Conservation (phyloP, 2,113 vertebrate genomes). For the Fregata magnificens region DNA sequence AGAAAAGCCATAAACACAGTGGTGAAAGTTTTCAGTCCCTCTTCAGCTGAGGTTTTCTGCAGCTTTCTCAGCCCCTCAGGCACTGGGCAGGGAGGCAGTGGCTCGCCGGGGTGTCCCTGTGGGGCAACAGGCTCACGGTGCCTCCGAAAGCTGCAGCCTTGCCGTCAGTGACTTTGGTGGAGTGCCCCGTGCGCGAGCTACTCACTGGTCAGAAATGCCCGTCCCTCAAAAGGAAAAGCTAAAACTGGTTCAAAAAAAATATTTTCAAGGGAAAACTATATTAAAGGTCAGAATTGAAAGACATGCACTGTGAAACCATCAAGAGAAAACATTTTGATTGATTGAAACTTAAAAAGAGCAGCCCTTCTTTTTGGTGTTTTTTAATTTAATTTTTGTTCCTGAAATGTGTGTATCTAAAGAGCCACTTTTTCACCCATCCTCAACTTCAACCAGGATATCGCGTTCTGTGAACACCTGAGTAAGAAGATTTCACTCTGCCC, state of each 20-base stretch:
- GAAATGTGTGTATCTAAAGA: neutral
- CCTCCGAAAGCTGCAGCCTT: neutral
- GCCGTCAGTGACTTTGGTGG: neutral
- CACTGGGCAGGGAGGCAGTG: neutral
- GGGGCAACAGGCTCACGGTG: neutral
- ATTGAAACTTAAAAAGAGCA: neutral
- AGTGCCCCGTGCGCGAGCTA: accelerated
- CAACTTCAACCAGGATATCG: neutral
- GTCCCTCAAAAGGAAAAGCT: neutral
- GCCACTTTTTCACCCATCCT: neutral
- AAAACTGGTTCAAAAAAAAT: neutral
- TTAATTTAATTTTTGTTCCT: neutral
- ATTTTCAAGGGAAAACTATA: neutral
- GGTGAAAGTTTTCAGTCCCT: neutral
- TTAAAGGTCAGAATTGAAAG: neutral
- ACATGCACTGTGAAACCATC: neutral
- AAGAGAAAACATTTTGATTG: neutral
- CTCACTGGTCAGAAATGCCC: neutral
- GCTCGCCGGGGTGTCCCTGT: accelerated
- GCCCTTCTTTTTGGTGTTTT: neutral
- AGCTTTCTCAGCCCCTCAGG: neutral
- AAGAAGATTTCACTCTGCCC: neutral
- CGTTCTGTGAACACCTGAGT: neutral
- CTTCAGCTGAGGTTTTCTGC: neutral
- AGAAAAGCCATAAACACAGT: neutral